phyloP scores from a whole-genome alignment of 2,888 invertebrate genomes.

The Aethes cnicana region DNA sequence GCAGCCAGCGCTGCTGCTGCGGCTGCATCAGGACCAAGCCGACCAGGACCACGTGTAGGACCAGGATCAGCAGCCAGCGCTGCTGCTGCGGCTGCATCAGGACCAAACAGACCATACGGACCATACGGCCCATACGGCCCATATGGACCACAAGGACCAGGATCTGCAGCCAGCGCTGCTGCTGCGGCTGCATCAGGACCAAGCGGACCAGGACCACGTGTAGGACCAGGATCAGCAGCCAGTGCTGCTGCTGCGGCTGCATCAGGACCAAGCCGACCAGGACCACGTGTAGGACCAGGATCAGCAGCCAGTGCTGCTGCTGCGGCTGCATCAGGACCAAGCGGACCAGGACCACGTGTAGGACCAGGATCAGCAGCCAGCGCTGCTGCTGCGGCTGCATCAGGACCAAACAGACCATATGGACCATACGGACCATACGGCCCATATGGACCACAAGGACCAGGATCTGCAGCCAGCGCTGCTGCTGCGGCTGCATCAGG shows the following conservation, averaged over 20 bases:
- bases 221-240: not conserved
- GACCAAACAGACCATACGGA: not conserved
- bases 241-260: too few relatives aligned
- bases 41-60: not conserved
- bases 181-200: not conserved
- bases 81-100: not conserved
- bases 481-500: not conserved
- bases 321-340: too few relatives aligned
- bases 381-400: too few relatives aligned
- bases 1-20: too few relatives aligned
- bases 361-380: too few relatives aligned
- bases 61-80: too few relatives aligned
- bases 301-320: too few relatives aligned
- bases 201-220: not conserved
- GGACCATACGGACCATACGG: constrained; percentile 1
- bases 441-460: too few relatives aligned
- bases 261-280: not conserved
- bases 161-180: not conserved
- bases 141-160: too few relatives aligned
- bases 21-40: too few relatives aligned
- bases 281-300: constrained; percentile 1
- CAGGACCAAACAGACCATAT: too few relatives aligned
- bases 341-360: too few relatives aligned
- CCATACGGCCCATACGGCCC: not conserved
- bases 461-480: not conserved